Evolutionary conservation across 1,140 invertebrate species (phyloP), one percentile per base, ranked within the genome.

Genomic region (Portunus trituberculatus): DNA sequence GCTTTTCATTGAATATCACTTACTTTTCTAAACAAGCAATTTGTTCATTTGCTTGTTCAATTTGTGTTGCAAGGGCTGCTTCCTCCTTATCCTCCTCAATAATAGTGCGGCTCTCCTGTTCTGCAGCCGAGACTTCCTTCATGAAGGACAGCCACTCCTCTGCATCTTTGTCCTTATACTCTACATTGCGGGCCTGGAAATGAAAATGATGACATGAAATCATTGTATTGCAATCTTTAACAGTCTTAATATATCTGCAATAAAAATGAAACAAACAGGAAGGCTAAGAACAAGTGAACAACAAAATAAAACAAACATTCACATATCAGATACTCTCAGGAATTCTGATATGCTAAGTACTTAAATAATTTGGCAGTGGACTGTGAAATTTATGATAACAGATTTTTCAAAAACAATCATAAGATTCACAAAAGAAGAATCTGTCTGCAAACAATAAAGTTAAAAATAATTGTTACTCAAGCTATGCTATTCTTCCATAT

Each of bases 81-180:
- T 96, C 95, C 59, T 95, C 96, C 67, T 95, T 96, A 83, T 96
- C 96, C 32, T 95, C 96, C 39, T 95, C 96, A 87, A 96, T 96
- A 52, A 96, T 96, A 52, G 92, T 94, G 29, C 96, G 82, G 39
- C 96, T 96, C 46, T 94, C 76, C 46, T 91, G 93, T 67, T 96
- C 96, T 28, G 96, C 96, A 0, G 94, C 94, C 86, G 96, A 95
- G 20, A 96, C 96, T 82, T 95, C 96, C n/a, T 52, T 88, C 95
- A 96, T 92, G 48, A 96, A 96, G 20, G 96, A 94, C 86, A 94
- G 88, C 96, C 95, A 96, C 86, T 96, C 95, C 31, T 95, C 96
- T 32, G 93, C 96, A 59, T 96, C 94, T 59, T 96, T 96, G 82
- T 96, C 96, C 45, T 94, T 95, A 32, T 96, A 96, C 76, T 96